A percentile compares a stretch with the other conserved stretches of the same genome.
phyloP scores from a whole-genome alignment of 2,113 vertebrate species.

The Brachypteracias leptosomus region DNA sequence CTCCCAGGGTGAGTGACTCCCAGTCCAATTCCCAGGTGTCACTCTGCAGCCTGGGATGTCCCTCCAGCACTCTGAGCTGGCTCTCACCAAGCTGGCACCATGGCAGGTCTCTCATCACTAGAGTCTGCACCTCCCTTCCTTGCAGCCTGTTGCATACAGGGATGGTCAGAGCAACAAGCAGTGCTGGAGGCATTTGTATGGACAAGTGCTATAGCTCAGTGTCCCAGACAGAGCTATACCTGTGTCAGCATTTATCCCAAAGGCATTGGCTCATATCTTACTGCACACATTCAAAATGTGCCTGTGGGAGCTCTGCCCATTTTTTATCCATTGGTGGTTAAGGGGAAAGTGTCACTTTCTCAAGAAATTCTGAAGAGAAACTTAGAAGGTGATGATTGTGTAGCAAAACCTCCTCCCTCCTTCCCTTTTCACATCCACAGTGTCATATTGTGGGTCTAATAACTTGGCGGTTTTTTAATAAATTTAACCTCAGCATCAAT shows the following conservation, averaged over 20 bases:
- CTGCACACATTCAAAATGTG: not conserved
- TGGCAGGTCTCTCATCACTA: not conserved
- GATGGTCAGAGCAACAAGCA: not conserved
- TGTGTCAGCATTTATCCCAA: not conserved
- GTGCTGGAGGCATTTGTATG: not conserved
- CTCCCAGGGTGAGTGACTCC: not conserved
- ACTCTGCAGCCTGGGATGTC: not conserved
- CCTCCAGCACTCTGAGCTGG: not conserved
- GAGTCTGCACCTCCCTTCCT: not conserved
- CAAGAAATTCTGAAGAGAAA: not conserved
- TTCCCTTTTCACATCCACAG: not conserved
- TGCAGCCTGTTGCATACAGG: not conserved
- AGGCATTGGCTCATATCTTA: not conserved
- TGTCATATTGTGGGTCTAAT: not conserved
- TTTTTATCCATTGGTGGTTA: not conserved
- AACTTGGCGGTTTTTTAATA: not conserved
- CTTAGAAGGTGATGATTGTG: not conserved
- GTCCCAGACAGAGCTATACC: not conserved
- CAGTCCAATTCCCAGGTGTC: rapidly evolving
- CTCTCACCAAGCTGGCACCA: not conserved
- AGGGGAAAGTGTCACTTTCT: not conserved
- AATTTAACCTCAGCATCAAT: not conserved
- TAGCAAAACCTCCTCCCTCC: not conserved
- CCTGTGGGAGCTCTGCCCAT: not conserved
- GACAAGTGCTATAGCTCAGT: not conserved